These are phyloP conservation scores for Epirrhoe tristata DNA, from an alignment of 2,888 invertebrate species.

Conservation along the genomic window DNA sequence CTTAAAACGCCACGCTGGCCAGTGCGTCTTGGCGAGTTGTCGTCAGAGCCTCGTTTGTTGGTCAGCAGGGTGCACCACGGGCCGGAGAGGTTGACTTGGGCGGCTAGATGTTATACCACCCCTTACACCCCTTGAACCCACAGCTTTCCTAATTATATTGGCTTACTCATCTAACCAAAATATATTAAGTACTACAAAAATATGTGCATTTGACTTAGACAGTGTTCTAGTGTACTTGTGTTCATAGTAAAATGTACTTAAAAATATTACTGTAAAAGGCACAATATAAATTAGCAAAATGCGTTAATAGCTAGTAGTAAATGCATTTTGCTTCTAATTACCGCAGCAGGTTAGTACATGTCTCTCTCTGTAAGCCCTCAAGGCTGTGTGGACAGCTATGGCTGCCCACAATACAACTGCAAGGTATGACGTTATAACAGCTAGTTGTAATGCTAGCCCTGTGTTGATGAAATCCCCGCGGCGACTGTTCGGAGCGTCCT, in stretches of 20 bases:
- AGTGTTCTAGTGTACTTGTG: background rate
- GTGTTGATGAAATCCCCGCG: slow-evolving; percentile 90
- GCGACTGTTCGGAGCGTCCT: slow-evolving; percentile 87
- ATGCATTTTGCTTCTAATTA: slow-evolving; percentile 52
- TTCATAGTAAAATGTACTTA: too few species aligned
- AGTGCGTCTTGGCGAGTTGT: too few species aligned
- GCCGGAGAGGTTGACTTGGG: too few species aligned
- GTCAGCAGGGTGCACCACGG: too few species aligned
- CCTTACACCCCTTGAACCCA: too few species aligned
- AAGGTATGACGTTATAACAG: slow-evolving; percentile 87
- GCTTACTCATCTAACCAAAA: too few species aligned
- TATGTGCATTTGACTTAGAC: slow-evolving; percentile 4
- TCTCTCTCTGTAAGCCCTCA: slow-evolving; percentile 79
- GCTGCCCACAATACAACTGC: slow-evolving; percentile 84
- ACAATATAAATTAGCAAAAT: background rate
- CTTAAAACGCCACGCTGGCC: too few species aligned
- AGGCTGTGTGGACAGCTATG: slow-evolving; percentile 81
- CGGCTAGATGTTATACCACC: too few species aligned
- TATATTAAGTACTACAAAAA: background rate
- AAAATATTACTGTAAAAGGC: background rate
- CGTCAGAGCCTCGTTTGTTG: too few species aligned
- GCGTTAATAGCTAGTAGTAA: background rate
- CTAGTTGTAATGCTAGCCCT: slow-evolving; percentile 87
- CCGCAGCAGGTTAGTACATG: slow-evolving; percentile 79
- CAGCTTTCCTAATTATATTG: too few species aligned